Percentiles rank a stretch among this genome's conserved stretches.
Conservation (phyloP, 2,113 vertebrate genomes). For the Lutjanus erythropterus region DNA sequence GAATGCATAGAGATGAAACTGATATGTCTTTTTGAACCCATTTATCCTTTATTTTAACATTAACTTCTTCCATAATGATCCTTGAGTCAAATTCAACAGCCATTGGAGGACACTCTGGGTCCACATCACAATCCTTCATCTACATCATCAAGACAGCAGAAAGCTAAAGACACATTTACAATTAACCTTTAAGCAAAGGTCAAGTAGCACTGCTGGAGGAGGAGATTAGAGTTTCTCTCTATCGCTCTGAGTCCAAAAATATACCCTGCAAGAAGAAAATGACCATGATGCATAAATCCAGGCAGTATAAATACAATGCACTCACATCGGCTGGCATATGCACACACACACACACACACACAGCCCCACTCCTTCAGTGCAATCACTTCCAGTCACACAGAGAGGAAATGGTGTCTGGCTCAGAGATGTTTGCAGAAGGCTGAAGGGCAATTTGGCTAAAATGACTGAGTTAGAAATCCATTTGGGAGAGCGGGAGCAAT, state of each 20-base stretch:
- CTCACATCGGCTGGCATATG: background rate
- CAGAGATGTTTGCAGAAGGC: slow-evolving; percentile 56
- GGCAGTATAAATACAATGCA: background rate
- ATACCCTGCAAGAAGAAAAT: background rate
- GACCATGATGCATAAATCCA: background rate
- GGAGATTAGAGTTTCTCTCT: slow-evolving; percentile 13
- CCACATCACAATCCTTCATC: slow-evolving; percentile 13
- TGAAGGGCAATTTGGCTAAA: slow-evolving; percentile 67
- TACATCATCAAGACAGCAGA: slow-evolving; percentile 22
- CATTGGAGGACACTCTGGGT: background rate
- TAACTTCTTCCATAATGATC: background rate
- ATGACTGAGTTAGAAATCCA: slow-evolving; percentile 65
- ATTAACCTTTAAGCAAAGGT: slow-evolving; percentile 53
- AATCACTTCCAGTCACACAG: slow-evolving; percentile 49
- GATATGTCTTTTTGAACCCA: background rate
- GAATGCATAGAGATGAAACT: background rate
- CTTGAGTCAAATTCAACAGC: background rate
- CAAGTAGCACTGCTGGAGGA: slow-evolving; percentile 28
- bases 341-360: background rate
- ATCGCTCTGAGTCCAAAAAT: background rate
- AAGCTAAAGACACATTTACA: slow-evolving; percentile 48
- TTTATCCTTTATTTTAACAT: background rate
- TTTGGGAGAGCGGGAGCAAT: slow-evolving; percentile 44
- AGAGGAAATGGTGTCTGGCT: slow-evolving; percentile 62
- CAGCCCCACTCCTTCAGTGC: background rate